Evolutionary conservation across 2,113 vertebrate species (phyloP).

Genomic region (Rissa tridactyla): DNA sequence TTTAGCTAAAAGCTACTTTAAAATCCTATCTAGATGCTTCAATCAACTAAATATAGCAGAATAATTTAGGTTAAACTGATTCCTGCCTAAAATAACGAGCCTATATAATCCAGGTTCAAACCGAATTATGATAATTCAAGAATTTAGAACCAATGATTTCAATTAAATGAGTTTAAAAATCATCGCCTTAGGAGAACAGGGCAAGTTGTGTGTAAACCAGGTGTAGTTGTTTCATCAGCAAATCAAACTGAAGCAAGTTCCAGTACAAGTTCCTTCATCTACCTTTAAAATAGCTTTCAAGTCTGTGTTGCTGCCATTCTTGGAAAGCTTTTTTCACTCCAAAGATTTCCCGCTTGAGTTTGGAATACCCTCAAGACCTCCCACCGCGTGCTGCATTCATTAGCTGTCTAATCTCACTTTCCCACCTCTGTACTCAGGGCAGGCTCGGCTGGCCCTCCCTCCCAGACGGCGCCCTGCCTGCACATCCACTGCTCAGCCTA

Average conservation of each 20-base stretch:
- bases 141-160: background rate
- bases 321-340: background rate
- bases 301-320: background rate
- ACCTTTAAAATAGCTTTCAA: background rate
- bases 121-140: background rate
- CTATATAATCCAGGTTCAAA: background rate
- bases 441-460: background rate
- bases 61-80: background rate
- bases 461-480: no score
- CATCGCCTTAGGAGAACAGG: background rate
- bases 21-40: background rate
- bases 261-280: background rate
- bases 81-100: background rate
- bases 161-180: background rate
- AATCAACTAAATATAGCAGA: background rate
- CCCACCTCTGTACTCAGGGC: no score
- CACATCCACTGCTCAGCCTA: background rate
- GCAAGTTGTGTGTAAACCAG: background rate
- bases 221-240: background rate
- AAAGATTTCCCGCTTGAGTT: background rate
- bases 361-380: background rate
- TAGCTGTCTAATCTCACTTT: background rate
- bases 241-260: background rate
- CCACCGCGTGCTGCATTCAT: accelerated
- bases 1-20: background rate